Conservation (phyloP, 2,113 vertebrate genomes). For the Ranitomeya imitator region DNA sequence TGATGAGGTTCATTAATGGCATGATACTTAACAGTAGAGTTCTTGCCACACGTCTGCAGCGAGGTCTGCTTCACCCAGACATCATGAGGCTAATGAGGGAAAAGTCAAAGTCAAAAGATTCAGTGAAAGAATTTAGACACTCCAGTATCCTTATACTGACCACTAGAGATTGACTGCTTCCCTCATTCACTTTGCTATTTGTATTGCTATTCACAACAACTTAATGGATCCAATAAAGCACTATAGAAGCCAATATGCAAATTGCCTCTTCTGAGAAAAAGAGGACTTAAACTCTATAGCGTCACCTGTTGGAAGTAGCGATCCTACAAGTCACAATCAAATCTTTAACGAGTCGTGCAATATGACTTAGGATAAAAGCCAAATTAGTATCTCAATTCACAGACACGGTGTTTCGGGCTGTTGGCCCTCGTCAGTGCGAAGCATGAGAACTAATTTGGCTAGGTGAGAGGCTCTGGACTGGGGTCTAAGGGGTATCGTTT, state of each 20-base stretch:
- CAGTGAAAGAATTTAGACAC: neutral
- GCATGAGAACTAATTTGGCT: too few relatives aligned
- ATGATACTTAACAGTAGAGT: conserved; percentile 1
- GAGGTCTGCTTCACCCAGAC: neutral
- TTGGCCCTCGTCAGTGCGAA: too few relatives aligned
- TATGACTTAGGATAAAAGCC: too few relatives aligned
- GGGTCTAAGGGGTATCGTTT: too few relatives aligned
- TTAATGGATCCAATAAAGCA: neutral
- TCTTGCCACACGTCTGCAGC: neutral
- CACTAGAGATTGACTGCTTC: neutral
- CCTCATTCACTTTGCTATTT: neutral
- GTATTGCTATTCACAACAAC: neutral
- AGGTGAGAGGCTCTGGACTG: too few relatives aligned
- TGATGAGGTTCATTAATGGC: conserved; percentile 24
- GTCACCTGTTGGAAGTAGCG: too few relatives aligned
- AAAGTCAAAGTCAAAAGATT: neutral
- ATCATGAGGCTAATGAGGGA: conserved; percentile 9
- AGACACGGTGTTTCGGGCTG: too few relatives aligned
- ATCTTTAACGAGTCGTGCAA: too few relatives aligned
- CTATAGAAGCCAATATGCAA: neutral
- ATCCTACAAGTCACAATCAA: too few relatives aligned
- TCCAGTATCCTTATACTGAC: neutral
- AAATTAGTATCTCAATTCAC: too few relatives aligned
- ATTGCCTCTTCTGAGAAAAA: too few relatives aligned
- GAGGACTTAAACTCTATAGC: too few relatives aligned